These are phyloP conservation scores for Eremophila alpestris DNA, from an alignment of 2,797 vertebrate species.

Conservation along the genomic window DNA sequence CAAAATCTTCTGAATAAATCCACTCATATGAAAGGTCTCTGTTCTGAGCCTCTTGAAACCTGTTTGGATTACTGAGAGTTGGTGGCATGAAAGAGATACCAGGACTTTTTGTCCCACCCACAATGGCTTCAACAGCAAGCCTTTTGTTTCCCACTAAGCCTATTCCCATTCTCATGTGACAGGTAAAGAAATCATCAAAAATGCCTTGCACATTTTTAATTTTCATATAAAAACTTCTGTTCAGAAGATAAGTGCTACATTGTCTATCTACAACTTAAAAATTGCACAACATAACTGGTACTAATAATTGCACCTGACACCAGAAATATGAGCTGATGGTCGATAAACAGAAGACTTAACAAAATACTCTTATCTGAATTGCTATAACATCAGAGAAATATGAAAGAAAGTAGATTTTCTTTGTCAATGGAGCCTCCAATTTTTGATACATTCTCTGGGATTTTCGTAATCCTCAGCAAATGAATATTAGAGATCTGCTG, in stretches of 20 bases:
- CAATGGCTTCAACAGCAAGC: background rate
- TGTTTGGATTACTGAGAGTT: background rate
- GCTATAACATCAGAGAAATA: background rate
- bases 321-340: background rate
- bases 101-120: background rate
- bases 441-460: background rate
- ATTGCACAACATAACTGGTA: background rate
- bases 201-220: background rate
- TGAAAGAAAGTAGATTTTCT: background rate
- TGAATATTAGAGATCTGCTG: background rate
- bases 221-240: background rate
- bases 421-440: background rate
- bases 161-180: slow-evolving; percentile 8
- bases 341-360: background rate
- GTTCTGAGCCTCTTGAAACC: background rate
- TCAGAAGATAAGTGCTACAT: background rate
- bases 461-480: background rate
- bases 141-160: slow-evolving; percentile 25
- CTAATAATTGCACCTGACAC: background rate
- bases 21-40: background rate
- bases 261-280: background rate
- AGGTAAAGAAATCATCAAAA: background rate
- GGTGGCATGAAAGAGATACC: background rate
- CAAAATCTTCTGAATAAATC: background rate
- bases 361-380: background rate